Evolutionary conservation across 2,113 vertebrate species (phyloP).

Genomic region (Vidua chalybeata): DNA sequence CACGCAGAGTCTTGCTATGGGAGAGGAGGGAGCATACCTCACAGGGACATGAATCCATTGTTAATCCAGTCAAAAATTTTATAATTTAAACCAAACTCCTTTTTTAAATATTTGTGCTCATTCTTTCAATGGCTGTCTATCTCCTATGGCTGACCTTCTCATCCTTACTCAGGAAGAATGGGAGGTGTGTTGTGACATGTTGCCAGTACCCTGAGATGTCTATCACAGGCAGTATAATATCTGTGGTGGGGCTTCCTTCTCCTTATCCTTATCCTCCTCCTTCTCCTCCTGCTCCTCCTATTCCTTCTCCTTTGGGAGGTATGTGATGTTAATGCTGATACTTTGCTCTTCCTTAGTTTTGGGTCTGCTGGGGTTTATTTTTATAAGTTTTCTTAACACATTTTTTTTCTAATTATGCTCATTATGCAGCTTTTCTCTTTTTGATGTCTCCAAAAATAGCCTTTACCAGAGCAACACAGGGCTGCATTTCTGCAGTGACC

Average conservation of each 20-base stretch:
- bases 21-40: neutral
- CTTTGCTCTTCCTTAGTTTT: neutral
- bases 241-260: neutral
- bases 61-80: neutral
- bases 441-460: neutral
- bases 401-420: neutral
- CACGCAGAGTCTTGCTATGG: neutral
- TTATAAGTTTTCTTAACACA: rapidly evolving
- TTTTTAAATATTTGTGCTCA: neutral
- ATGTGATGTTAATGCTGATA: neutral
- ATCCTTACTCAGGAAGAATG: neutral
- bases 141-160: neutral
- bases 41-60: neutral
- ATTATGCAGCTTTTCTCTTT: neutral
- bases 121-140: neutral
- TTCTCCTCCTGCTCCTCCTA: neutral
- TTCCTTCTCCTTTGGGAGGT: neutral
- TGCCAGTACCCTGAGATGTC: neutral
- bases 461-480: neutral
- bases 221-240: neutral
- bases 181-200: neutral
- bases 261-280: neutral
- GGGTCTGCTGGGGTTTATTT: neutral
- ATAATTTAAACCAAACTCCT: neutral
- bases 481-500: neutral